Percentiles rank a stretch among this genome's conserved stretches.
These are phyloP conservation scores for Patella depressa DNA, from an alignment of 2,888 invertebrate genomes.

Conservation along the genomic window DNA sequence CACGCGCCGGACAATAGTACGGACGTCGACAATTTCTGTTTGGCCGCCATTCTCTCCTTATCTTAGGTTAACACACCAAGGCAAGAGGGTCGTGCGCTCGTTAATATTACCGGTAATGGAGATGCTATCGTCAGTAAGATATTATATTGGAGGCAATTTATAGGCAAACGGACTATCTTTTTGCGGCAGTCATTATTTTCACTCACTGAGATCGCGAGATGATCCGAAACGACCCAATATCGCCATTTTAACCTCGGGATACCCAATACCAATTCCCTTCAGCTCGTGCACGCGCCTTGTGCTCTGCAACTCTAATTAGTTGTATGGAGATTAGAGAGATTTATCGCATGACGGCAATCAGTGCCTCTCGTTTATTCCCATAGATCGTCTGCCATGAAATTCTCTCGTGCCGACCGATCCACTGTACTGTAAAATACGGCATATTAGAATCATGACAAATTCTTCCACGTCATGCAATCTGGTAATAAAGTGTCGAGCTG, in stretches of 20 bases:
- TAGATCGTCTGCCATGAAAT: not conserved
- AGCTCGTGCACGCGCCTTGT: not conserved
- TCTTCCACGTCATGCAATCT: too few species aligned
- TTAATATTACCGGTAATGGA: constrained; percentile 9
- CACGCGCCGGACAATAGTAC: constrained; percentile 3
- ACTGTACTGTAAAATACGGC: too few species aligned
- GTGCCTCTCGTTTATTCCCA: not conserved
- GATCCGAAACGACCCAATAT: not conserved
- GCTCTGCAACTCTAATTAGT: constrained; percentile 8
- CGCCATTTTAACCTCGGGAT: constrained; percentile 10
- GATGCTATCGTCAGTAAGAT: not conserved
- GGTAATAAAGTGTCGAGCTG: too few species aligned
- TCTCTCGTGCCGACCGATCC: not conserved
- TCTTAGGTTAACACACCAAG: not conserved
- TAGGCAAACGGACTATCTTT: not conserved
- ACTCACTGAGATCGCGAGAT: not conserved
- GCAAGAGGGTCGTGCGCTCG: constrained; percentile 1
- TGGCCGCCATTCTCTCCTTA: not conserved
- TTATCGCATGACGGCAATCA: constrained; percentile 2
- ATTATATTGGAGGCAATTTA: constrained; percentile 3
- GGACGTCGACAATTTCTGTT: not conserved
- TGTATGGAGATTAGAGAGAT: constrained; percentile 1
- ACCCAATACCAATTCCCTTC: not conserved
- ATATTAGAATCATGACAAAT: too few species aligned
- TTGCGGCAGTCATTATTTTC: constrained; percentile 9